Conservation (phyloP, 2,888 invertebrate species). For the Galerucella nymphaeae region DNA sequence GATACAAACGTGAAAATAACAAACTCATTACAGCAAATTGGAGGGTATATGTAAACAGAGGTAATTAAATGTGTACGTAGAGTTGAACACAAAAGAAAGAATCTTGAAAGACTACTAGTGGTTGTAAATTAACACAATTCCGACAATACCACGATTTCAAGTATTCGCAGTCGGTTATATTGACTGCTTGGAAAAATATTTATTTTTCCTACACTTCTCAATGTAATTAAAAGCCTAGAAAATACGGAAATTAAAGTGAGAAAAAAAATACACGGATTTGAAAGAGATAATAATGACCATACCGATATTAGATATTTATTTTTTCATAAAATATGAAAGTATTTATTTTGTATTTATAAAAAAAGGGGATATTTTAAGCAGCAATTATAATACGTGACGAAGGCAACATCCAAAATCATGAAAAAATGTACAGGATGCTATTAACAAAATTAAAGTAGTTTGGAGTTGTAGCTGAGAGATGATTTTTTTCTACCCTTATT, state of each 20-base stretch:
- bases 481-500: too few relatives aligned
- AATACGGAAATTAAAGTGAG: background rate
- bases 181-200: background rate
- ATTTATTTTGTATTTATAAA: too few relatives aligned
- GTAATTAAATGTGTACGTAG: constrained; percentile 35
- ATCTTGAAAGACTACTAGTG: background rate
- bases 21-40: constrained; percentile 26
- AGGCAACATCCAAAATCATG: too few relatives aligned
- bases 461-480: too few relatives aligned
- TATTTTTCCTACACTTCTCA: background rate
- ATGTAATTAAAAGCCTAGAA: background rate
- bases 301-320: background rate
- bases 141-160: background rate
- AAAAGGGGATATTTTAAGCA: too few relatives aligned
- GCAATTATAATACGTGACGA: too few relatives aligned
- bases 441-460: too few relatives aligned
- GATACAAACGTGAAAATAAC: background rate
- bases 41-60: constrained; percentile 38
- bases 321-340: too few relatives aligned
- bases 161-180: background rate
- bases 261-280: too few relatives aligned
- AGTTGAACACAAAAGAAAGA: background rate
- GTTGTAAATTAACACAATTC: background rate
- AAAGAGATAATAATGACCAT: too few relatives aligned
- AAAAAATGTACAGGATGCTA: too few relatives aligned